Evolutionary conservation across 2,888 invertebrate genomes (phyloP).

Genomic region (Trilocha varians): DNA sequence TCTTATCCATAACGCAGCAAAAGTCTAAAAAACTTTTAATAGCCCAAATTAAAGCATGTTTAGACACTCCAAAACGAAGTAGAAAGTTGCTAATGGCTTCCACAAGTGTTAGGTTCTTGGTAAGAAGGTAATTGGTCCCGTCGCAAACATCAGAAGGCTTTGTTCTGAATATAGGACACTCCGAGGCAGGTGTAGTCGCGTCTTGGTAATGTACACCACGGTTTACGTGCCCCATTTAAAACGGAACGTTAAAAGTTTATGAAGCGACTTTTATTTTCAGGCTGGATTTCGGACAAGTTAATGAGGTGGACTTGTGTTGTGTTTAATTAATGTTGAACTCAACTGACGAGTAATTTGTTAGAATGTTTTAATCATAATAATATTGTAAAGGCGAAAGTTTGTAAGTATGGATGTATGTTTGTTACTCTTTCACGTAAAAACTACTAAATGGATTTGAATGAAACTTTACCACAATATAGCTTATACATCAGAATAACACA

Average conservation of each 20-base stretch:
- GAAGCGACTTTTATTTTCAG: conserved; percentile 1
- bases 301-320: background rate
- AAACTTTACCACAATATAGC: too few species aligned
- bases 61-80: too few species aligned
- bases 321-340: background rate
- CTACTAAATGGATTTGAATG: too few species aligned
- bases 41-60: too few species aligned
- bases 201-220: conserved; percentile 1
- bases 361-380: background rate
- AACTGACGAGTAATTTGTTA: background rate
- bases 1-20: too few species aligned
- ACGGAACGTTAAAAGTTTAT: background rate
- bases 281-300: background rate
- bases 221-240: conserved; percentile 5
- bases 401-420: too few species aligned
- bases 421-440: too few species aligned
- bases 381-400: background rate
- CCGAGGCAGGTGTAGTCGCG: conserved; percentile 1
- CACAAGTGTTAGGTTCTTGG: background rate
- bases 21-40: too few species aligned
- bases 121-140: conserved; percentile 29
- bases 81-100: too few species aligned
- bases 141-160: conserved; percentile 23
- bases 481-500: too few species aligned
- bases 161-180: conserved; percentile 16